These are phyloP conservation scores for Brachyistius frenatus DNA, from an alignment of 2,113 vertebrate genomes.

Conservation along the genomic window DNA sequence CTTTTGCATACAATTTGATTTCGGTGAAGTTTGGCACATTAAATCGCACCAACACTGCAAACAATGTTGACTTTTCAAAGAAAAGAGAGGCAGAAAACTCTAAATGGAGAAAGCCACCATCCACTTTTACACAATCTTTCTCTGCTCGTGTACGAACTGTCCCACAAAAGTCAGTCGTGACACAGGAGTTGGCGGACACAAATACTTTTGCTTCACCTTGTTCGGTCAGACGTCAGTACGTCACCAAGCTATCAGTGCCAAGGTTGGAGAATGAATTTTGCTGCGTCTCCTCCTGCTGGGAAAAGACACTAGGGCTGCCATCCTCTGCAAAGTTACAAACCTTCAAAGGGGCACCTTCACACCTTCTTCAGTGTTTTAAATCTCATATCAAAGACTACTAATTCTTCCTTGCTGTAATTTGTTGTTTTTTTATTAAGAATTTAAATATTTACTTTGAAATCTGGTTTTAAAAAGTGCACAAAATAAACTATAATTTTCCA, in stretches of 20 bases:
- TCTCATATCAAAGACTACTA: too few species aligned
- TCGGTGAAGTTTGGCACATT: too few species aligned
- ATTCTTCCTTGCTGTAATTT: too few species aligned
- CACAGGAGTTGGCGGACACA: too few species aligned
- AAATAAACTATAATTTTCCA: too few species aligned
- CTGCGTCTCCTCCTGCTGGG: not conserved
- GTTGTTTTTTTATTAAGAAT: too few species aligned
- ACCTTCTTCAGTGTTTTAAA: not conserved
- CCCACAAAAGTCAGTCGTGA: not conserved
- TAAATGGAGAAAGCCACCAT: not conserved
- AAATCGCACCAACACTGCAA: not conserved
- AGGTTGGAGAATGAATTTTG: not conserved
- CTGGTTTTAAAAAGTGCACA: too few species aligned
- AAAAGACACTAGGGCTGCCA: not conserved
- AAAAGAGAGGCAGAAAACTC: not conserved
- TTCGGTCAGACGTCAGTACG: not conserved
- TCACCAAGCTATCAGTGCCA: not conserved
- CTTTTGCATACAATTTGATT: too few species aligned
- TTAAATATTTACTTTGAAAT: too few species aligned
- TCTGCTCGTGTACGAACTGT: not conserved
- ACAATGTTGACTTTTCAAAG: not conserved
- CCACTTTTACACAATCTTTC: not conserved
- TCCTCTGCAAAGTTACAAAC: not conserved
- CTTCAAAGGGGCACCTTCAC: not conserved
- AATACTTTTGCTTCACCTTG: constrained; percentile 1